A percentile compares a stretch with the other conserved stretches of the same genome.
Evolutionary conservation across 2,888 invertebrate species (phyloP).

Genomic region (Diaprepes abbreviatus): DNA sequence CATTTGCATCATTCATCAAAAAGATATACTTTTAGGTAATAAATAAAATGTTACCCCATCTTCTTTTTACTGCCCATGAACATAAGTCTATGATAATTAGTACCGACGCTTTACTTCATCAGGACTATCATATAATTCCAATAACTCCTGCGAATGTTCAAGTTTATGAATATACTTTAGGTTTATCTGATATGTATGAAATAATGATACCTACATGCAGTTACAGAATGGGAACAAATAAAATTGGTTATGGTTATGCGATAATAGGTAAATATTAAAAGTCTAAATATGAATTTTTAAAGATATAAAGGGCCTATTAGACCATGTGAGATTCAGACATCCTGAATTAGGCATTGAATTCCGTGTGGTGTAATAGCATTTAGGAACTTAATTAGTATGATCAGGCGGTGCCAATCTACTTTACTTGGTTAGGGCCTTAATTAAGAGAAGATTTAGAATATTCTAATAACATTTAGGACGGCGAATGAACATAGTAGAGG

Average conservation of each 20-base stretch:
- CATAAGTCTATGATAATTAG: constrained; percentile 75
- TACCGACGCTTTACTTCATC: constrained; percentile 61
- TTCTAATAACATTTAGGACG: too few relatives aligned
- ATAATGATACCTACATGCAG: constrained; percentile 94
- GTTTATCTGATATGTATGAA: constrained; percentile 74
- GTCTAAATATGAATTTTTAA: neutral
- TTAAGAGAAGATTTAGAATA: too few relatives aligned
- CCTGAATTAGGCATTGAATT: too few relatives aligned
- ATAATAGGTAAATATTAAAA: constrained; percentile 74
- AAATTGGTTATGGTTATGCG: constrained; percentile 90
- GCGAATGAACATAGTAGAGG: too few relatives aligned
- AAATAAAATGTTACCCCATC: constrained; percentile 75
- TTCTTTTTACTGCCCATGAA: constrained; percentile 80
- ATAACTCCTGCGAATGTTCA: constrained; percentile 62
- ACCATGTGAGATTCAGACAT: too few relatives aligned
- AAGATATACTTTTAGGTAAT: constrained; percentile 73
- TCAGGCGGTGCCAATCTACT: too few relatives aligned
- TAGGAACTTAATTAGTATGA: too few relatives aligned
- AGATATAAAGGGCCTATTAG: too few relatives aligned
- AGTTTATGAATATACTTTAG: constrained; percentile 67
- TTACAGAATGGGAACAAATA: constrained; percentile 92
- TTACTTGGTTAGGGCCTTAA: too few relatives aligned
- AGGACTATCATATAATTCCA: constrained; percentile 60
- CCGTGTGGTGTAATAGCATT: too few relatives aligned
- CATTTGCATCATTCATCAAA: too few relatives aligned